Percentiles rank a stretch among this genome's conserved stretches.
phyloP scores from a whole-genome alignment of 37 sponge, comb jelly and placozoan species.

The Mnemiopsis leidyi region DNA sequence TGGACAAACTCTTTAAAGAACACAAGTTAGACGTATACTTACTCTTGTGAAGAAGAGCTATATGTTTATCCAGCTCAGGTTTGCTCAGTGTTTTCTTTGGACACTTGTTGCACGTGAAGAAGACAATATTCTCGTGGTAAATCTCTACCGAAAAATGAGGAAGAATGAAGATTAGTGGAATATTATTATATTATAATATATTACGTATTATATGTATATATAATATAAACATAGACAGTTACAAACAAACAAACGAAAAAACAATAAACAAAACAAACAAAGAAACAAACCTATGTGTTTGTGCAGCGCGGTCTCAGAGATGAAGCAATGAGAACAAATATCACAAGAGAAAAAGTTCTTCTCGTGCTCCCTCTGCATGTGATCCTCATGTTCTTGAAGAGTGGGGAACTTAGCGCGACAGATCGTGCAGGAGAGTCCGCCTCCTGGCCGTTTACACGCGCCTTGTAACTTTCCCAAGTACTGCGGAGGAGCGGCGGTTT shows the following conservation, averaged over 20 bases:
- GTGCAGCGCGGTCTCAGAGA: neutral
- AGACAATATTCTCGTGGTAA: constrained; percentile 21
- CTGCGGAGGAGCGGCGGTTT: neutral
- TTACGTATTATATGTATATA: no score
- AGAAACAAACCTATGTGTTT: constrained; percentile 5
- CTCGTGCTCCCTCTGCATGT: neutral
- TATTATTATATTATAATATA: no score
- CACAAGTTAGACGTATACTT: no score
- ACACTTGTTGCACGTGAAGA: constrained; percentile 12
- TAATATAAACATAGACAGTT: no score
- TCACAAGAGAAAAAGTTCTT: constrained; percentile 2
- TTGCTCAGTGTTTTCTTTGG: constrained; percentile 14
- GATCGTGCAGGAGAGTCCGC: neutral
- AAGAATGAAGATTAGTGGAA: no score
- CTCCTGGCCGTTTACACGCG: neutral
- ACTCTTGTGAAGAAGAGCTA: neutral
- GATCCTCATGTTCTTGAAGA: neutral
- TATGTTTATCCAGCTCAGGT: constrained; percentile 23
- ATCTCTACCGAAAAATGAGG: constrained; percentile 4
- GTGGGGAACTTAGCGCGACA: neutral
- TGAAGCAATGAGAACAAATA: neutral
- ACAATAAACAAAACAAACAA: no score
- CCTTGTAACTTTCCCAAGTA: neutral
- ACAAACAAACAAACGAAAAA: no score
- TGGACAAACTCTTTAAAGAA: no score